Conservation (phyloP, 2,888 invertebrate genomes). For the Ochropleura plecta region DNA sequence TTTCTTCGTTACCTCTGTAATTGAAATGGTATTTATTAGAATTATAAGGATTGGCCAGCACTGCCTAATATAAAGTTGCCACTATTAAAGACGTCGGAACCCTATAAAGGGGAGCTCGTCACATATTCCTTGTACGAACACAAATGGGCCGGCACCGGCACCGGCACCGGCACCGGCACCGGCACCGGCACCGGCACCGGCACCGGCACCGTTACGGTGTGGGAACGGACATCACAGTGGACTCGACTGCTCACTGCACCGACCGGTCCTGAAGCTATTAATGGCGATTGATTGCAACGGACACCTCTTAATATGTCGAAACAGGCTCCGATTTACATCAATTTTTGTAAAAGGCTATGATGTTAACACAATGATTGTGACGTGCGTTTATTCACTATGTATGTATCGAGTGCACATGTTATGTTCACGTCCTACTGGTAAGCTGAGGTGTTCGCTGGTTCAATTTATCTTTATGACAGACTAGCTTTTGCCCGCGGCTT, state of each 20-base stretch:
- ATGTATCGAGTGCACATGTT: neutral
- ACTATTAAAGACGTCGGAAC: constrained; percentile 24
- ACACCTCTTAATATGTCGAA: constrained; percentile 8
- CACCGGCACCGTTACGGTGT: constrained; percentile 57
- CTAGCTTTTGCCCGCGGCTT: too few relatives aligned
- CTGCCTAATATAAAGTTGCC: neutral
- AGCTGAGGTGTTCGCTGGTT: neutral
- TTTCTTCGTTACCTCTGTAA: neutral
- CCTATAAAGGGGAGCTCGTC: constrained; percentile 17
- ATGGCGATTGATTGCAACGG: constrained; percentile 35
- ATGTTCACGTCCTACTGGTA: neutral
- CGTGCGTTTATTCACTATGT: neutral
- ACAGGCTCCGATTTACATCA: constrained; percentile 14
- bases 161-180: constrained; percentile 62
- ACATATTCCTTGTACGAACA: constrained; percentile 28
- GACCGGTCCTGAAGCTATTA: constrained; percentile 49
- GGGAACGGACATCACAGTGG: constrained; percentile 42
- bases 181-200: too few relatives aligned
- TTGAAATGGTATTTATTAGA: neutral
- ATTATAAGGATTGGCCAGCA: neutral
- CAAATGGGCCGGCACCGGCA: constrained; percentile 52
- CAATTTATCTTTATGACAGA: neutral
- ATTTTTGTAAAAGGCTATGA: neutral
- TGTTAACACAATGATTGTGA: neutral
- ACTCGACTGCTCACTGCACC: constrained; percentile 13